Base-by-base conservation (phyloP, 2,113 vertebrate genomes). In the human (Homo sapiens) region DNA sequence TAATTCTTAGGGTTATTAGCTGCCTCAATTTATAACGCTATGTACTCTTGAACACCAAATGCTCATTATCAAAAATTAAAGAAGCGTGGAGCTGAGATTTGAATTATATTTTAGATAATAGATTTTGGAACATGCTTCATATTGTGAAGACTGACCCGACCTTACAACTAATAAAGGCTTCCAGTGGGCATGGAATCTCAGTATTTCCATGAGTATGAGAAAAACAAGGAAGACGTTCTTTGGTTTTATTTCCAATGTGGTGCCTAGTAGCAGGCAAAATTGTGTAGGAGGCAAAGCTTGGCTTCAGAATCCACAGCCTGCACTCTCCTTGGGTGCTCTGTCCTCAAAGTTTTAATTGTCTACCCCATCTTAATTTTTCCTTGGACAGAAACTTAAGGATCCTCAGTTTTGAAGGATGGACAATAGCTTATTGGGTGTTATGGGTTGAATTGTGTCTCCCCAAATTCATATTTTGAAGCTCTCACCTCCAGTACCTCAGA, bases 41-140 rank as follows among this genome's bases (percentile, higher is more conserved):
- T 97, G 93, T 96, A 11, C 97, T 96, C 97, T 95, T 68, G 1
- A 98, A 92, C 61, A 97, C 93, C 97, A 97, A 98, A 97, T 84
- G 87, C 95, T 98, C 94, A 96, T 97, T 98, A 97, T 98, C 79
- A 93, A 97, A 98, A 98, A 98, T 98, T 97, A 98, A 98, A 98
- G 98, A 97, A 97, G 97, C 95, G 16, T 97, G 92, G 76, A 97
- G 66, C 96, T 95, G 83, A 90, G 97, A 98, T 98, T 89, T 98
- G 98, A 98, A 98, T 98, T 98, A 98, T 92, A 94, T 98, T 98
- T 97, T 70, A 97, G 98, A 97, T 98, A 98, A 98, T 97, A 98
- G 98, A 98, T 94, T 97, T 92, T 96, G 94, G 86, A 95, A 98
- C 98, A 98, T 97, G 98, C 73, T 96, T 98, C 94, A 97, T 95